Conservation (phyloP, 2,113 vertebrate genomes). For the Colaptes auratus region DNA sequence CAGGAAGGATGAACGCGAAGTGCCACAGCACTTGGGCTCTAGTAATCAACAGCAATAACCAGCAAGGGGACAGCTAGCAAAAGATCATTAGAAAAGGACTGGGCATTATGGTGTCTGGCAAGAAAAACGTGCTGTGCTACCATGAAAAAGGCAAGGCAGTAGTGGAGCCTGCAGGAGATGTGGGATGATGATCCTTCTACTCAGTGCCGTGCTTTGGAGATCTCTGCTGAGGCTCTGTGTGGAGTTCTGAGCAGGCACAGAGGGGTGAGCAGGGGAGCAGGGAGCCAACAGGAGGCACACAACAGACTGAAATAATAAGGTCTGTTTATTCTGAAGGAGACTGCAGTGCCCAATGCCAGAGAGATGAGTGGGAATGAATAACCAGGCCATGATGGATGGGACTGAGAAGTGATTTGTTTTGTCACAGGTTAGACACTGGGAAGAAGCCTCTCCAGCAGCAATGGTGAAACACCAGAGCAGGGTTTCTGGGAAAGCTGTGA, state of each 20-base stretch:
- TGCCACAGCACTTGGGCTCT: not conserved
- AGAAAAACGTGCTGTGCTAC: not conserved
- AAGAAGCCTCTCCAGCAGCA: constrained; percentile 19
- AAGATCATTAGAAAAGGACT: not conserved
- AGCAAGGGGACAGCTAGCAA: not conserved
- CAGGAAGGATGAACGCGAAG: not conserved
- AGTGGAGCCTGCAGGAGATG: not conserved
- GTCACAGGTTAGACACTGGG: not conserved
- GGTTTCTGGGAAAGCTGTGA: not conserved
- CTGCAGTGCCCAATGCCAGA: constrained; percentile 12
- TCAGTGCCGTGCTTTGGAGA: not conserved
- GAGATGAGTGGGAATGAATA: constrained; percentile 52
- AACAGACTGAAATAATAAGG: constrained; percentile 27
- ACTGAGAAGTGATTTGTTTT: constrained; percentile 29
- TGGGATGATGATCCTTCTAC: not conserved
- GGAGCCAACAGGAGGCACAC: not conserved
- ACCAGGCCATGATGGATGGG: constrained; percentile 26
- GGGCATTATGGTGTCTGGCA: not conserved
- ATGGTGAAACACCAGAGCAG: not conserved
- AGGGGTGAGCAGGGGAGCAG: not conserved
- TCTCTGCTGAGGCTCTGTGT: not conserved
- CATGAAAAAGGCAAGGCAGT: not conserved
- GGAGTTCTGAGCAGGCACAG: not conserved
- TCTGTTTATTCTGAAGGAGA: constrained; percentile 40
- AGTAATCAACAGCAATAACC: not conserved